These are phyloP conservation scores for Rhagologus leucostigma DNA, from an alignment of 2,113 vertebrate genomes.

Conservation along the genomic window DNA sequence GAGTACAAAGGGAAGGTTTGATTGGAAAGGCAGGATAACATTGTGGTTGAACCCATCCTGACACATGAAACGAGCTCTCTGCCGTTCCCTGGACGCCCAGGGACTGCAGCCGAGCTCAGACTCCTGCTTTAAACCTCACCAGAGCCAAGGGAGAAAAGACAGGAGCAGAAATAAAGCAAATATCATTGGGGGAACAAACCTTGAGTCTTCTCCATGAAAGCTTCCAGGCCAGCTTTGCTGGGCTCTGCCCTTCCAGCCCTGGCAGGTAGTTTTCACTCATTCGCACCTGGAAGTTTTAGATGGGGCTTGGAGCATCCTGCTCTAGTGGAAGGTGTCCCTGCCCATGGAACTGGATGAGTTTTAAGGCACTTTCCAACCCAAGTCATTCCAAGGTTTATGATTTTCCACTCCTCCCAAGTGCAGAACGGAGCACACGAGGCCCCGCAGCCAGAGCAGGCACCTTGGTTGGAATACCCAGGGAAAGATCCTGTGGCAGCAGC, in stretches of 20 bases:
- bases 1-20: background rate
- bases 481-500: background rate
- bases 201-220: background rate
- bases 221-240: background rate
- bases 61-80: background rate
- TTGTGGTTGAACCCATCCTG: background rate
- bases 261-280: background rate
- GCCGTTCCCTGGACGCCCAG: background rate
- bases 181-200: fast-evolving
- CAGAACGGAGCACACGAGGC: fast-evolving
- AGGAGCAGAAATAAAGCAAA: background rate
- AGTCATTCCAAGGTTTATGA: background rate
- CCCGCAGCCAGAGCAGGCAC: fast-evolving
- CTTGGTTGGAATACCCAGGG: background rate
- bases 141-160: fast-evolving
- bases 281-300: background rate
- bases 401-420: fast-evolving
- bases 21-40: background rate
- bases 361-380: background rate
- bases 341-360: background rate
- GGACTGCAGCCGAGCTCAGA: background rate
- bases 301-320: background rate
- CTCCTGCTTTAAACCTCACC: background rate
- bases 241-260: background rate
- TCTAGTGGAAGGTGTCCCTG: background rate